These are phyloP conservation scores for Ochlodes sylvanus DNA, from an alignment of 2,888 invertebrate species.

Conservation along the genomic window DNA sequence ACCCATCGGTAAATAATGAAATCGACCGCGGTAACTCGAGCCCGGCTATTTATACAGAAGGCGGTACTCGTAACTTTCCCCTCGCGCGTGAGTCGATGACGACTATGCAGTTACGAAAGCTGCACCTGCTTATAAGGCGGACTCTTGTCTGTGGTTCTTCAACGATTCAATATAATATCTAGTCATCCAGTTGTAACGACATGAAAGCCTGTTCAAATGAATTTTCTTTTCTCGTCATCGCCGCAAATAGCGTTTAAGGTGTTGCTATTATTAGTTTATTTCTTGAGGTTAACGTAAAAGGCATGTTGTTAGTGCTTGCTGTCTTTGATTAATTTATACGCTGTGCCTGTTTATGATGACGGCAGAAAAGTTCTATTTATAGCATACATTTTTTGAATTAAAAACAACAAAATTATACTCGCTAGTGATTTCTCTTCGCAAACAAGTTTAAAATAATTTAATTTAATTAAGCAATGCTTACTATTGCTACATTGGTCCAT, in stretches of 20 bases:
- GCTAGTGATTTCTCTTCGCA: too few species aligned
- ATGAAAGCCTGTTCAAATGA: constrained; percentile 39
- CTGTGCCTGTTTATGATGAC: background rate
- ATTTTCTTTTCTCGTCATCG: constrained; percentile 43
- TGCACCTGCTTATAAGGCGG: constrained; percentile 70
- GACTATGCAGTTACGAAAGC: constrained; percentile 79
- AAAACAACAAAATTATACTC: too few species aligned
- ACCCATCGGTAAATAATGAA: constrained; percentile 46
- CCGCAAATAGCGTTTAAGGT: constrained; percentile 18
- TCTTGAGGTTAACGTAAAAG: constrained; percentile 6
- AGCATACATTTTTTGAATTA: too few species aligned
- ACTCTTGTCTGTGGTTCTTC: constrained; percentile 58
- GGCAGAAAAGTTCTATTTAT: too few species aligned
- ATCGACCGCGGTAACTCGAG: constrained; percentile 53
- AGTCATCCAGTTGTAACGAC: constrained; percentile 29
- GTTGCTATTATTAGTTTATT: constrained; percentile 17
- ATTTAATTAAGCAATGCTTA: too few species aligned
- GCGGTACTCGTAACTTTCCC: constrained; percentile 72
- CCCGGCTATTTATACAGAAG: constrained; percentile 63
- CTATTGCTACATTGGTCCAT: too few species aligned
- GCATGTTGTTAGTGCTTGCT: background rate
- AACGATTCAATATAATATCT: constrained; percentile 31
- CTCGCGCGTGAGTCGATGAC: constrained; percentile 62
- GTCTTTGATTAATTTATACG: background rate
- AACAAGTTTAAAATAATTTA: too few species aligned